Conservation (phyloP, 1,140 invertebrate genomes). For the Varroa destructor region DNA sequence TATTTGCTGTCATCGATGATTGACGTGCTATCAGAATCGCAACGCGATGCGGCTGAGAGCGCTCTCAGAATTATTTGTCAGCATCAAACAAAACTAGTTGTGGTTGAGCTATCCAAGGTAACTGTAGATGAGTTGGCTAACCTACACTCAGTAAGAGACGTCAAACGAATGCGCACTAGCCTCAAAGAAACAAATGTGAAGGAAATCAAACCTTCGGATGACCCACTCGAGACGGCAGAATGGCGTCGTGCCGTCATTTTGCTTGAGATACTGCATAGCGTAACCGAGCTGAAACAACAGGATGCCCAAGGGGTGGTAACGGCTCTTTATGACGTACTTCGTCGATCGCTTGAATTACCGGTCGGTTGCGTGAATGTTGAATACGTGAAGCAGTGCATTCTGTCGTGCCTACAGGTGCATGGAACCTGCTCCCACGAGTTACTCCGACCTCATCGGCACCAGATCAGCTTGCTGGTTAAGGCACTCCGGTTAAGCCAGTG, state of each 20-base stretch:
- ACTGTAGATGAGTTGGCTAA: not conserved
- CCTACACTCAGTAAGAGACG: not conserved
- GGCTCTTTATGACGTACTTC: constrained; percentile 63
- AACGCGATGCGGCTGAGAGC: not conserved
- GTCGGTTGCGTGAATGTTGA: constrained; percentile 62
- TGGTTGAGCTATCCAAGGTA: not conserved
- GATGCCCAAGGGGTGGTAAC: constrained; percentile 53
- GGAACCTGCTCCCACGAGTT: constrained; percentile 13
- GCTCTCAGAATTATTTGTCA: not conserved
- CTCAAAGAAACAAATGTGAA: constrained; percentile 29
- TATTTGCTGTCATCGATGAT: not conserved
- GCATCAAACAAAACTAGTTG: not conserved
- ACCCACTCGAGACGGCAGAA: constrained; percentile 9
- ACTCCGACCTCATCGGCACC: constrained; percentile 40
- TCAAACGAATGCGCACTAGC: constrained; percentile 25
- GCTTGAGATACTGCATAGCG: constrained; percentile 67
- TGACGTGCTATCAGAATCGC: not conserved
- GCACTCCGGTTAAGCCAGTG: constrained; percentile 76
- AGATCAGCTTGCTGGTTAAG: constrained; percentile 62
- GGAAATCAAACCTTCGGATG: not conserved
- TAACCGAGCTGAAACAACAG: constrained; percentile 60
- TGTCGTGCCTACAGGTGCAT: constrained; percentile 53
- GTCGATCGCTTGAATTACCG: constrained; percentile 54
- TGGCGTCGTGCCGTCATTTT: constrained; percentile 66
- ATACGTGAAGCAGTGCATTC: constrained; percentile 70